Base-by-base conservation (phyloP, 2,113 vertebrate genomes). In the Engraulis encrasicolus region DNA sequence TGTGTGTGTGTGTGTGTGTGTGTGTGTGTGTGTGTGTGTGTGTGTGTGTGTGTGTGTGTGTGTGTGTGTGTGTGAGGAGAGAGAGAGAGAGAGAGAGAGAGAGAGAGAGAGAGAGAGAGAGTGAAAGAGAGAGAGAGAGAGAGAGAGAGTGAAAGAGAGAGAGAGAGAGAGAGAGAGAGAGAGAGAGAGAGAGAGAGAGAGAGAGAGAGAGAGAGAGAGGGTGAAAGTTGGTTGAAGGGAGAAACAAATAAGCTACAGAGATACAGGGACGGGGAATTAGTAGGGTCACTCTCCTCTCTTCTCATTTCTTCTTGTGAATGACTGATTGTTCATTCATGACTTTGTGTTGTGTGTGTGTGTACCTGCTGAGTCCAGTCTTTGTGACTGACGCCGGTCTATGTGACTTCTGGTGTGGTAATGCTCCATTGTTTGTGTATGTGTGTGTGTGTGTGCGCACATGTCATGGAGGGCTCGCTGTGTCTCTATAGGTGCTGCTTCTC, bases 301-400 rank as follows among this genome's bases (percentile, higher is more conserved):
- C 58, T 31, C 58, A 66, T 66, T 66, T 66, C 27, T 66, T 66
- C 58, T 66, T 12, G 58, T 66, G 58, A 66, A 66, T 66, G 58
- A 66, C n/a, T 66, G 58, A 27, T 66, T 66, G 58, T 66, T 66
- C 58, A 66, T 66, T 66, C 58, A 66, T 66, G 27, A 66, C n/a
- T 66, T 31, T 66, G 58, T 66, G 7, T 1, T 14, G 23, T 27
- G 58, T 66, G 58, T 31, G 58, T 66, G 58, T 66, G 54, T 58
- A 6, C 23, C 20, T 58, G 54, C 20, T 58, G 6, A n/a, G 54
- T 58, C 20, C n/a, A n/a, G 20, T 54, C 0, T 20, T 17, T 58
- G 52, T n/a, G 20, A n/a, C 20, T 58, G 58, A 27, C n/a, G 11
- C 7, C 31, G 58, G 7, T 31, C 0, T 61, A 23, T 27, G 58